Conservation (phyloP, 2,888 invertebrate genomes). For the Xestia xanthographa region DNA sequence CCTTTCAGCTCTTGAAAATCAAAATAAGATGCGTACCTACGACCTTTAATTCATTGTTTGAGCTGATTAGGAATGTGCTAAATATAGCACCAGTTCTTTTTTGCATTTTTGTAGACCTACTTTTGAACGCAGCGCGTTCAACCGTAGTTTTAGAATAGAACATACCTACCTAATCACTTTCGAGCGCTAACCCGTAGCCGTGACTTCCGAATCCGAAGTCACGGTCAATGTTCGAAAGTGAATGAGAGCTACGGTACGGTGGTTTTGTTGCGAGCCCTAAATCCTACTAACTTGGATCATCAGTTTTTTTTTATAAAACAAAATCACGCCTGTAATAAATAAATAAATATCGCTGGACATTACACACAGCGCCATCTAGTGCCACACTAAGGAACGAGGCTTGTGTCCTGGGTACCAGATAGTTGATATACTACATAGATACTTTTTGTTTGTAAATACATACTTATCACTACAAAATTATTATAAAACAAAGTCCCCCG, state of each 20-base stretch:
- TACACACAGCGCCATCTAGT: no score
- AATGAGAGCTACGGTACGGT: slow-evolving; percentile 36
- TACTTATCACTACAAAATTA: no score
- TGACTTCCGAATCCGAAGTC: slow-evolving; percentile 54
- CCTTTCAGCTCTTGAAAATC: slow-evolving; percentile 15
- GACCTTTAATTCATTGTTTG: slow-evolving; percentile 27
- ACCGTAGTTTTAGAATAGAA: slow-evolving; percentile 49
- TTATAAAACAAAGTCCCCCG: no score
- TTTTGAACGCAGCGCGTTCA: slow-evolving; percentile 47
- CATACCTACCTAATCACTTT: slow-evolving; percentile 41
- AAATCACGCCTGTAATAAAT: not conserved
- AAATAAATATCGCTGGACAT: no score
- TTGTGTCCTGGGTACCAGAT: no score
- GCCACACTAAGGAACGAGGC: no score
- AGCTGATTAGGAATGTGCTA: slow-evolving; percentile 25
- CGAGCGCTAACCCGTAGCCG: slow-evolving; percentile 21
- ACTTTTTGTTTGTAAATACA: no score
- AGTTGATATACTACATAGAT: no score
- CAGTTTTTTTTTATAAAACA: not conserved
- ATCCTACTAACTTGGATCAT: slow-evolving; percentile 14
- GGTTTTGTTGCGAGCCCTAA: slow-evolving; percentile 19
- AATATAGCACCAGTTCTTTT: slow-evolving; percentile 27
- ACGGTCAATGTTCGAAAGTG: slow-evolving; percentile 55
- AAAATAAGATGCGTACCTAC: slow-evolving; percentile 26
- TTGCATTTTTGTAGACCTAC: slow-evolving; percentile 41